These are phyloP conservation scores for Eucera pruinosa DNA, from an alignment of 2,888 invertebrate genomes.

Conservation along the genomic window DNA sequence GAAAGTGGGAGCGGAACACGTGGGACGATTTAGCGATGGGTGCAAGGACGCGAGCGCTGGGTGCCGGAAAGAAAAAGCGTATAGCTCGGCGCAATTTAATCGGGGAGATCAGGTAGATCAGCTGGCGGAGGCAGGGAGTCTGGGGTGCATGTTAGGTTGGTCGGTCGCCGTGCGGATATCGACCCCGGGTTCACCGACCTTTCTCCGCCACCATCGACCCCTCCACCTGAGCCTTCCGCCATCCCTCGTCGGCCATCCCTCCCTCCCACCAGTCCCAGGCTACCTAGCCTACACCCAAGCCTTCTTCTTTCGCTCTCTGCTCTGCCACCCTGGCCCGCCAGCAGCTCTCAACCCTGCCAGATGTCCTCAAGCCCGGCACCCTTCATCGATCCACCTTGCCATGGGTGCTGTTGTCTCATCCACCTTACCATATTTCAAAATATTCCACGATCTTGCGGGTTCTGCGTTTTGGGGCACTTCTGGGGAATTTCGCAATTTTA, in stretches of 20 bases:
- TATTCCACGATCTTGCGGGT: too few species aligned
- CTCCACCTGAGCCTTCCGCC: slow-evolving; percentile 71
- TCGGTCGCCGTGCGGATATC: slow-evolving; percentile 78
- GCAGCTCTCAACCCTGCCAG: slow-evolving; percentile 72
- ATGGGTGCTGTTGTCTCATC: neutral
- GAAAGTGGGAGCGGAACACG: slow-evolving; percentile 14
- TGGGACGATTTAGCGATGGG: slow-evolving; percentile 34
- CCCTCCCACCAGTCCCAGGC: slow-evolving; percentile 45
- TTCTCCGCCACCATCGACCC: slow-evolving; percentile 76
- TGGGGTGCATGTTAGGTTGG: slow-evolving; percentile 76
- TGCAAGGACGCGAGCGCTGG: slow-evolving; percentile 45
- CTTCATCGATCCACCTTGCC: slow-evolving; percentile 50
- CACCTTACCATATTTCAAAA: too few species aligned
- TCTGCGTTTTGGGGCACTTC: too few species aligned
- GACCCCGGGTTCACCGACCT: slow-evolving; percentile 81
- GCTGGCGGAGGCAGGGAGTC: slow-evolving; percentile 73
- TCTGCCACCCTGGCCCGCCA: slow-evolving; percentile 61
- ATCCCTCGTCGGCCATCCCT: slow-evolving; percentile 57
- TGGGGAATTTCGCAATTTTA: too few species aligned
- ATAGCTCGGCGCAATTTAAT: slow-evolving; percentile 67
- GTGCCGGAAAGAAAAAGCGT: slow-evolving; percentile 40
- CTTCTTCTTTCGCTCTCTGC: slow-evolving; percentile 51
- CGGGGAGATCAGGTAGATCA: slow-evolving; percentile 74
- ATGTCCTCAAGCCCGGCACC: slow-evolving; percentile 70
- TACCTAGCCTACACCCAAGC: slow-evolving; percentile 25